Percentiles rank a stretch among this genome's conserved stretches.
Evolutionary conservation across 2,888 invertebrate species (phyloP).

Genomic region (Geotrupes spiniger): DNA sequence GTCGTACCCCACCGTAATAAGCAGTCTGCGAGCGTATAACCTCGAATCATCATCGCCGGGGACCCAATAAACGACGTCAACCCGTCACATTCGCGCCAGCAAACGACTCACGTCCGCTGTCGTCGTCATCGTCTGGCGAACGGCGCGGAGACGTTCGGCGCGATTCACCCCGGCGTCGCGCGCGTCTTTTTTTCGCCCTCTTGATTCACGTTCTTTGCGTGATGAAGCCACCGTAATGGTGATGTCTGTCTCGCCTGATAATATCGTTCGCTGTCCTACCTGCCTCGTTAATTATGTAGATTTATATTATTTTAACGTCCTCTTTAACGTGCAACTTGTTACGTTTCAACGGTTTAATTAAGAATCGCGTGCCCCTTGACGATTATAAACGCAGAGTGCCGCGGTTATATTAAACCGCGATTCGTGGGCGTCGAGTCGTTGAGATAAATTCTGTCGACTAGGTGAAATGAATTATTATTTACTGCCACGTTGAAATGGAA

Average conservation of each 20-base stretch:
- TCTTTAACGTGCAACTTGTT: slow-evolving; percentile 4
- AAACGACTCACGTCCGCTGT: not conserved
- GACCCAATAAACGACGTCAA: slow-evolving; percentile 1
- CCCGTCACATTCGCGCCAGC: not conserved
- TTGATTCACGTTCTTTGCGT: not conserved
- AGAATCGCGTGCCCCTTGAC: slow-evolving; percentile 1
- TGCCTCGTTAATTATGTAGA: slow-evolving; percentile 2
- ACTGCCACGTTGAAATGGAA: no score
- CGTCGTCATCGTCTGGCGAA: not conserved
- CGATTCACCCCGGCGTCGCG: not conserved
- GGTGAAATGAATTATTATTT: no score
- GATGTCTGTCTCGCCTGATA: no score
- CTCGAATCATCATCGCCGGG: slow-evolving; percentile 5
- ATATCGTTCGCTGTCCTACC: no score
- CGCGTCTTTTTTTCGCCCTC: not conserved
- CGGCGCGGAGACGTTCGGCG: not conserved
- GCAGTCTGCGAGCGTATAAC: slow-evolving; percentile 4
- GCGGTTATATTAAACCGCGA: no score
- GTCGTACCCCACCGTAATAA: slow-evolving; percentile 1
- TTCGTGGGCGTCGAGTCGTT: no score
- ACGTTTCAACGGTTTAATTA: not conserved
- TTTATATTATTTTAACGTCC: not conserved
- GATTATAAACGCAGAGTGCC: no score
- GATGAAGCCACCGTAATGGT: not conserved
- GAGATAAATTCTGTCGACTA: no score